Evolutionary conservation across 2,797 vertebrate species (phyloP).

Genomic region (Epinephelus malabaricus): DNA sequence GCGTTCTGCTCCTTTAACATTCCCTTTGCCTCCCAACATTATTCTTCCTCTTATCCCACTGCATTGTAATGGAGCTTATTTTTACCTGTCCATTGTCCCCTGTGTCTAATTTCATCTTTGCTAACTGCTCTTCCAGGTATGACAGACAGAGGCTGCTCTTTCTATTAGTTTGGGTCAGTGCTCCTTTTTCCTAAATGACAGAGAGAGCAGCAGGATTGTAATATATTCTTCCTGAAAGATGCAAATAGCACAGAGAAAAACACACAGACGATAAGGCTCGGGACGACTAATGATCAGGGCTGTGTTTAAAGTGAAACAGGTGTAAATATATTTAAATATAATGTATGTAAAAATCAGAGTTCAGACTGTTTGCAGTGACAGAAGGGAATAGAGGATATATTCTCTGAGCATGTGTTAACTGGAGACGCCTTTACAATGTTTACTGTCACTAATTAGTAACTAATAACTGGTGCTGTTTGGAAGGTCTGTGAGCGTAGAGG

Average conservation of each 20-base stretch:
- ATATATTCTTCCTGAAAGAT: slow-evolving; percentile 47
- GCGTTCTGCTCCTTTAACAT: slow-evolving; percentile 25
- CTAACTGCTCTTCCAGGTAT: slow-evolving; percentile 79
- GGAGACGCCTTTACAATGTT: slow-evolving; percentile 27
- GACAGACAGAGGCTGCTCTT: slow-evolving; percentile 87
- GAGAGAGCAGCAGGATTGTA: slow-evolving; percentile 41
- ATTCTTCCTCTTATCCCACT: slow-evolving; percentile 5
- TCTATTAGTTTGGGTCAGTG: slow-evolving; percentile 81
- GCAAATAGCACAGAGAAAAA: slow-evolving; percentile 32
- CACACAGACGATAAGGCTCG: not conserved
- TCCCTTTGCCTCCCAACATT: slow-evolving; percentile 20
- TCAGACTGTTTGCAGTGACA: slow-evolving; percentile 7
- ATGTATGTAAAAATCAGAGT: slow-evolving; percentile 12
- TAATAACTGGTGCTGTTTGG: slow-evolving; percentile 52
- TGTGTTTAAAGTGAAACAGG: slow-evolving; percentile 43
- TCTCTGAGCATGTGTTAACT: slow-evolving; percentile 21
- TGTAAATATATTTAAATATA: not conserved
- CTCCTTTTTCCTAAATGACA: slow-evolving; percentile 56
- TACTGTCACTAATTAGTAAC: slow-evolving; percentile 70
- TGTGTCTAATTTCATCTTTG: slow-evolving; percentile 45
- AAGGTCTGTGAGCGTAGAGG: slow-evolving; percentile 42
- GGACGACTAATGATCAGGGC: slow-evolving; percentile 33
- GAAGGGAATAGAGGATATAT: not conserved
- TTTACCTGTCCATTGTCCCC: slow-evolving; percentile 24
- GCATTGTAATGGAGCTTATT: slow-evolving; percentile 5